These are phyloP conservation scores for Macrophya annulata DNA, from an alignment of 2,888 invertebrate species.

Conservation along the genomic window DNA sequence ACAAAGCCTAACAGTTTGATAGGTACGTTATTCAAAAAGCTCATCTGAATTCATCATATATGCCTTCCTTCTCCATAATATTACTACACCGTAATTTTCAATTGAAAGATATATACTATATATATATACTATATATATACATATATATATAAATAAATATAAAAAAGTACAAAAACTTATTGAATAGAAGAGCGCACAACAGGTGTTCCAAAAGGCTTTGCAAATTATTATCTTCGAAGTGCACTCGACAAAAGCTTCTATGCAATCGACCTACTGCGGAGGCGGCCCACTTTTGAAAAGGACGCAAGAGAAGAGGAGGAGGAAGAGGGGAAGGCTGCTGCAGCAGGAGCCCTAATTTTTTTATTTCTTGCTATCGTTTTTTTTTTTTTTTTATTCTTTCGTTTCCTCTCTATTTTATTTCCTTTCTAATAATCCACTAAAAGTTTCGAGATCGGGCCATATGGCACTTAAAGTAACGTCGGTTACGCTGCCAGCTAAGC, in stretches of 20 bases:
- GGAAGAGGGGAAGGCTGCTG: neutral
- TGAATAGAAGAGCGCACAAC: constrained; percentile 11
- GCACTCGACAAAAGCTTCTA: constrained; percentile 31
- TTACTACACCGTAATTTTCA: neutral
- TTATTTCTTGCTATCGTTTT: neutral
- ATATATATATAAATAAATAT: neutral
- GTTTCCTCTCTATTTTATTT: neutral
- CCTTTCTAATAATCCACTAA: constrained; percentile 66
- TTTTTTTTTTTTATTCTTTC: neutral
- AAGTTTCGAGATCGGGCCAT: constrained; percentile 66
- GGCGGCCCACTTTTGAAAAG: constrained; percentile 21
- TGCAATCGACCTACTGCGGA: constrained; percentile 30
- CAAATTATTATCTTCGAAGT: constrained; percentile 38
- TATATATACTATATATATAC: no score
- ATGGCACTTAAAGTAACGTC: constrained; percentile 59
- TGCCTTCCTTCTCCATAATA: neutral
- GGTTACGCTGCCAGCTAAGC: neutral
- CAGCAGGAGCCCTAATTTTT: constrained; percentile 14
- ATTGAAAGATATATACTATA: neutral
- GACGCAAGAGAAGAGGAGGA: neutral
- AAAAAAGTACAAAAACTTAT: neutral
- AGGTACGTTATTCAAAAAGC: neutral
- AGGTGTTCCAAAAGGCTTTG: constrained; percentile 37
- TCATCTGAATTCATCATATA: neutral
- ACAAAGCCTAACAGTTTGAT: neutral